Percentiles rank a stretch among this genome's conserved stretches.
phyloP scores from a whole-genome alignment of 2,113 vertebrate genomes.

The Rhinolophus ferrumequinum region DNA sequence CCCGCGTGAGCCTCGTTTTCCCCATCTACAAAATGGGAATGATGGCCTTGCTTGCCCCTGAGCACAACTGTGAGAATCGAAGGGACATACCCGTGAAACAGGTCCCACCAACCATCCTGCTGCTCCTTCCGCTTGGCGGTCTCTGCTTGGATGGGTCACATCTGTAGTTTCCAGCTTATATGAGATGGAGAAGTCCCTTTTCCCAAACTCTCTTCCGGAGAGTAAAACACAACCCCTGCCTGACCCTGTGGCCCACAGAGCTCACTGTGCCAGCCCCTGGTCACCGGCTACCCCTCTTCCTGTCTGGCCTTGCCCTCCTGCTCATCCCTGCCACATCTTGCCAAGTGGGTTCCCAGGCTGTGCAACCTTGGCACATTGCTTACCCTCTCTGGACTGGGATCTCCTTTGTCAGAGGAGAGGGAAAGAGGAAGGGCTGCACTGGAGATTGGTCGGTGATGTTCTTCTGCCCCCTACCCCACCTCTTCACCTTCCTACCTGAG shows the following conservation, averaged over 20 bases:
- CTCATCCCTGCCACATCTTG: neutral
- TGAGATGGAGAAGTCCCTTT: neutral
- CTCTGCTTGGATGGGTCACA: neutral
- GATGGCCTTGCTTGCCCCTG: neutral
- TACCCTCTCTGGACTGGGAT: neutral
- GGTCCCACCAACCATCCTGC: neutral
- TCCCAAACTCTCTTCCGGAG: neutral
- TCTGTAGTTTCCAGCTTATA: neutral
- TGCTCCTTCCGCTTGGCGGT: rapidly evolving
- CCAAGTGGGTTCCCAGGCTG: neutral
- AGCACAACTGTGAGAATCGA: neutral
- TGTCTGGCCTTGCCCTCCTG: neutral
- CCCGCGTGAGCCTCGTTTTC: neutral
- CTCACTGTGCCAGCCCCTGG: neutral
- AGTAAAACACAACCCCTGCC: neutral
- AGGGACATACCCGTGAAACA: neutral
- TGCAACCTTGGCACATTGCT: no score
- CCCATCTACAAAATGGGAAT: no score
- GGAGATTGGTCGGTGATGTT: no score
- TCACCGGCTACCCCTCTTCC: neutral
- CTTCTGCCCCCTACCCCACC: neutral
- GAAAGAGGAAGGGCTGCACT: neutral
- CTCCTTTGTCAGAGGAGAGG: neutral
- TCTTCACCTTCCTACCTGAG: neutral
- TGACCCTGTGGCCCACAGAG: neutral